Conservation (phyloP, 2,113 vertebrate species). For the Heptranchias perlo region DNA sequence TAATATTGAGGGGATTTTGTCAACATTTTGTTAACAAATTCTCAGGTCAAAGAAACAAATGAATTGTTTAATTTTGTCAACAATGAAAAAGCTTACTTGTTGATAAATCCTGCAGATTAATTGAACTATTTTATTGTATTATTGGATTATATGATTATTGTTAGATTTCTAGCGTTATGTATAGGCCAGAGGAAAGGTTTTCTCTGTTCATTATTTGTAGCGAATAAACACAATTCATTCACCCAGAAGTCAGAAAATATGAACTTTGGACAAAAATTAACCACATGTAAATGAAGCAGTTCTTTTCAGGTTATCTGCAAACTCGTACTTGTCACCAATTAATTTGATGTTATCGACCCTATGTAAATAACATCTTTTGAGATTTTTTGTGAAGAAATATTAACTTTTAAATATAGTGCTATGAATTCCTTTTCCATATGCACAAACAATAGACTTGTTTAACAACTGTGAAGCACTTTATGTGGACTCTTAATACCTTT, state of each 20-base stretch:
- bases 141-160: not conserved
- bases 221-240: not conserved
- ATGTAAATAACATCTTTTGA: not conserved
- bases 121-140: not conserved
- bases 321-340: not conserved
- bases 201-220: not conserved
- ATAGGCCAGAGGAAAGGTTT: not conserved
- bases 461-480: not conserved
- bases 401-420: not conserved
- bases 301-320: not conserved
- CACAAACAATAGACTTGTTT: not conserved
- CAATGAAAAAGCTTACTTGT: not conserved
- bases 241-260: not conserved
- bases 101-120: not conserved
- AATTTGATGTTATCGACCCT: not conserved
- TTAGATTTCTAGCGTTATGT: not conserved
- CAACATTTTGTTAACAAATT: not conserved
- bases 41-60: not conserved
- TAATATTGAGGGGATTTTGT: not conserved
- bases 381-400: not conserved
- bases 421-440: not conserved
- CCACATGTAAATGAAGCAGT: not conserved
- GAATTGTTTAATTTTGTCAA: not conserved
- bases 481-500: not conserved
- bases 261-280: not conserved